These are phyloP conservation scores for Craniophora ligustri DNA, from an alignment of 2,888 invertebrate genomes.

Conservation along the genomic window DNA sequence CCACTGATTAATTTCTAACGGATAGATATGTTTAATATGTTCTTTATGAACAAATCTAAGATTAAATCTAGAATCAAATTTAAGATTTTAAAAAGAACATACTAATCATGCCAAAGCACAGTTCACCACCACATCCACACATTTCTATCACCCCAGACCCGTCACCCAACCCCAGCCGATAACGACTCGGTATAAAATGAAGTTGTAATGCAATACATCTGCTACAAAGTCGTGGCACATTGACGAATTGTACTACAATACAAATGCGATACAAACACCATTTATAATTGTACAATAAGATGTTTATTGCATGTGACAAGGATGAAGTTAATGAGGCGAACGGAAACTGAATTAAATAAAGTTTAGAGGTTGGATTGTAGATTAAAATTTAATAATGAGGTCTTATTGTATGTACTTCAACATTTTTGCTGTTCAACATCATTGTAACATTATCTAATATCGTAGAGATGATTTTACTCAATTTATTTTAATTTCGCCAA, in stretches of 20 bases:
- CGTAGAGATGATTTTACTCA: too few species aligned
- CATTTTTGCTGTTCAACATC: too few species aligned
- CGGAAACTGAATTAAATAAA: slow-evolving; percentile 57
- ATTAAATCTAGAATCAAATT: too few species aligned
- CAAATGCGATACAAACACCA: slow-evolving; percentile 71
- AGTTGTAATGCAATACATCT: slow-evolving; percentile 87
- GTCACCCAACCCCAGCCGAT: slow-evolving; percentile 70
- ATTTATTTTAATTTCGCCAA: too few species aligned
- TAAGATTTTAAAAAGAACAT: too few species aligned
- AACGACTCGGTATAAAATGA: slow-evolving; percentile 81
- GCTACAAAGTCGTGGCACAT: slow-evolving; percentile 79
- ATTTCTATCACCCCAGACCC: slow-evolving; percentile 35
- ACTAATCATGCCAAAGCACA: too few species aligned
- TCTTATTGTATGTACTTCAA: background rate
- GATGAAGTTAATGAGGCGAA: slow-evolving; percentile 67
- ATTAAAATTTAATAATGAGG: background rate
- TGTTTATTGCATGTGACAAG: slow-evolving; percentile 69
- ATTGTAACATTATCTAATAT: too few species aligned
- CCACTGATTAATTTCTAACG: too few species aligned
- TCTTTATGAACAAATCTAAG: too few species aligned
- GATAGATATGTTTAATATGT: too few species aligned
- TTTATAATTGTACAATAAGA: slow-evolving; percentile 76
- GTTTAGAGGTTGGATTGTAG: slow-evolving; percentile 28
- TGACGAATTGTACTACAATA: slow-evolving; percentile 75
- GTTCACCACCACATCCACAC: slow-evolving; percentile 53